phyloP scores from a whole-genome alignment of 2,797 vertebrate species.

The Periophthalmus magnuspinnatus region DNA sequence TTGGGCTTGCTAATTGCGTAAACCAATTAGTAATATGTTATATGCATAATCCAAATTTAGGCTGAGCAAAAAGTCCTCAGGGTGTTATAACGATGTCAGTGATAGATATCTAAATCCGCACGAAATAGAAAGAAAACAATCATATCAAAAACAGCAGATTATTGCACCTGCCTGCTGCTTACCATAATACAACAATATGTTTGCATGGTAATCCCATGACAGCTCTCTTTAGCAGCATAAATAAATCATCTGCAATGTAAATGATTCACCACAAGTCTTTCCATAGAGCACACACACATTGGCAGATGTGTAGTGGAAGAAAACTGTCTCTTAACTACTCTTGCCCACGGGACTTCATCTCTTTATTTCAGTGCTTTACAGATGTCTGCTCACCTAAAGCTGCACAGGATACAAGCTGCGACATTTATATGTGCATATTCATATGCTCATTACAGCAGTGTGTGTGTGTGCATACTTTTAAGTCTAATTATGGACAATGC shows the following conservation, averaged over 20 bases:
- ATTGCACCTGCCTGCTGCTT: slow-evolving; percentile 13
- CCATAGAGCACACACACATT: slow-evolving; percentile 12
- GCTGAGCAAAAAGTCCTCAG: neutral
- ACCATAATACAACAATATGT: slow-evolving; percentile 8
- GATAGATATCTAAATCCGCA: slow-evolving; percentile 3
- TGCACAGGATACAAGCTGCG: slow-evolving; percentile 26
- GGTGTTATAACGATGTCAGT: neutral
- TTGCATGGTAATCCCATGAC: slow-evolving; percentile 17
- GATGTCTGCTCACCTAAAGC: slow-evolving; percentile 15
- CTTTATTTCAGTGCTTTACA: slow-evolving; percentile 22
- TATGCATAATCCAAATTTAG: neutral
- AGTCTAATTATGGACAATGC: slow-evolving; percentile 35
- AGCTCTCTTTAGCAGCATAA: slow-evolving; percentile 13
- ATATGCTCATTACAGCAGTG: slow-evolving; percentile 9
- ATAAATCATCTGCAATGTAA: slow-evolving; percentile 34
- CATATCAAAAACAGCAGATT: slow-evolving; percentile 1
- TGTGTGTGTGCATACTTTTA: slow-evolving; percentile 22
- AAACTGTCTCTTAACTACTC: slow-evolving; percentile 2
- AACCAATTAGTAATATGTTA: neutral
- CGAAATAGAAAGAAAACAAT: slow-evolving; percentile 8
- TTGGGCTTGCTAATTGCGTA: too few relatives aligned
- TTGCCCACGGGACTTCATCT: slow-evolving; percentile 8
- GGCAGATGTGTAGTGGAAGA: slow-evolving; percentile 22
- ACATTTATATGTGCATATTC: slow-evolving; percentile 47
- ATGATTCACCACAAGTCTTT: slow-evolving; percentile 36